Conservation (phyloP, 2,113 vertebrate species). For the Saguinus imperator region DNA sequence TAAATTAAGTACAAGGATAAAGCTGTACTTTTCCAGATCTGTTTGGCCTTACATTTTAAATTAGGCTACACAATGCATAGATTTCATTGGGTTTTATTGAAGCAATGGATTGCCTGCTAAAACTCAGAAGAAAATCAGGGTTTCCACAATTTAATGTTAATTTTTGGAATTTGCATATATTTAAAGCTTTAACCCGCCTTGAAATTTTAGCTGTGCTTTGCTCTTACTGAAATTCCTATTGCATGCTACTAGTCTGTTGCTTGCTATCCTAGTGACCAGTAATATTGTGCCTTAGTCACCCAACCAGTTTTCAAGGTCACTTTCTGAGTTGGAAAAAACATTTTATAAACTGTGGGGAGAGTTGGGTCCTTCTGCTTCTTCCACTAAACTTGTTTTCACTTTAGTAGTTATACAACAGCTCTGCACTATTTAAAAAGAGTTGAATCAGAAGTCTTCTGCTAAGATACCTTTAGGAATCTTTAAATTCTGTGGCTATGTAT, state of each 20-base stretch:
- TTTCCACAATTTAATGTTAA: slow-evolving; percentile 13
- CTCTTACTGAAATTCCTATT: not conserved
- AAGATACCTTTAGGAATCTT: not conserved
- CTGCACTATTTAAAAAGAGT: not conserved
- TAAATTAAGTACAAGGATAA: slow-evolving; percentile 74
- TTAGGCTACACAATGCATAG: slow-evolving; percentile 25
- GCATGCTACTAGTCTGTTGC: not conserved
- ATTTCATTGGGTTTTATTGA: slow-evolving; percentile 37
- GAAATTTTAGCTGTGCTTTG: not conserved
- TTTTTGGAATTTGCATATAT: not conserved
- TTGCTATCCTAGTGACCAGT: not conserved
- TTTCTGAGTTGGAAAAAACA: slow-evolving; percentile 49
- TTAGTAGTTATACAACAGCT: not conserved
- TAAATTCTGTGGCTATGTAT: not conserved
- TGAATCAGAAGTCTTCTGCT: not conserved
- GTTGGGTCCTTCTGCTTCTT: not conserved
- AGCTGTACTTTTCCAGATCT: slow-evolving; percentile 77
- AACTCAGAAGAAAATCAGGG: slow-evolving; percentile 25
- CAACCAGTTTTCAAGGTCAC: slow-evolving; percentile 55
- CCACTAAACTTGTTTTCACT: slow-evolving; percentile 32
- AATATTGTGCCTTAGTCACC: slow-evolving; percentile 47
- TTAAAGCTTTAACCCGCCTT: not conserved
- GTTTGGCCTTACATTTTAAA: slow-evolving; percentile 69
- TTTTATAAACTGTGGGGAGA: not conserved
- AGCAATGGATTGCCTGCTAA: not conserved